These are phyloP conservation scores for Xenops minutus DNA, from an alignment of 2,797 vertebrate species.

Conservation along the genomic window DNA sequence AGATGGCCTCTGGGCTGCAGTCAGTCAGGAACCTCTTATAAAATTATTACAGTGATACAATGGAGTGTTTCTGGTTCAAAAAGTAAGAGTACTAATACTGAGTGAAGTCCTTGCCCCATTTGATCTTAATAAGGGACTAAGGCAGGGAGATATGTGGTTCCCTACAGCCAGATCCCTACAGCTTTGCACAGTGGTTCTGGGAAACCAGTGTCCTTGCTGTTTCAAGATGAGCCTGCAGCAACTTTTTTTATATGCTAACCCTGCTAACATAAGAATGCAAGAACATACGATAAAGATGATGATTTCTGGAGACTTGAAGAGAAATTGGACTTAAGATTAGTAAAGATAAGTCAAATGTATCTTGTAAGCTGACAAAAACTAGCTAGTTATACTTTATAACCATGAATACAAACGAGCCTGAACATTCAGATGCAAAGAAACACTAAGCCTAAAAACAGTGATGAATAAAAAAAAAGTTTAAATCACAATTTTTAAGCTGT, in stretches of 20 bases:
- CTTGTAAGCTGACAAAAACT: not conserved
- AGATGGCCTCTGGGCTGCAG: not conserved
- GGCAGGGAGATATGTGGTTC: not conserved
- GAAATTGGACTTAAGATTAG: not conserved
- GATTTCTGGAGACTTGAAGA: not conserved
- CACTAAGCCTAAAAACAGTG: not conserved
- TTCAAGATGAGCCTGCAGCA: not conserved
- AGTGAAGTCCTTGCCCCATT: not conserved
- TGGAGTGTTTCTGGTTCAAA: not conserved
- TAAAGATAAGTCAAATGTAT: not conserved
- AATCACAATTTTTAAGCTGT: not conserved
- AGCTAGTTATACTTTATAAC: not conserved
- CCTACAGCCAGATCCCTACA: not conserved
- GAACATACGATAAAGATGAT: not conserved
- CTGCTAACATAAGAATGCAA: not conserved
- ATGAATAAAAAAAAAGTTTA: not conserved
- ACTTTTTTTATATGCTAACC: not conserved
- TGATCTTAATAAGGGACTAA: conserved; percentile 7
- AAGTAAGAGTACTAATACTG: not conserved
- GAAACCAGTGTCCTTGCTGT: not conserved
- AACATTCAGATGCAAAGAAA: not conserved
- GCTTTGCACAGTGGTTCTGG: not conserved
- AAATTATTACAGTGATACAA: not conserved
- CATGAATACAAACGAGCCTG: not conserved
- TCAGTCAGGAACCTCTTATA: not conserved